A percentile compares a stretch with the other conserved stretches of the same genome.
These are phyloP conservation scores for Rhodinocichla rosea DNA, from an alignment of 2,113 vertebrate genomes.

Conservation along the genomic window DNA sequence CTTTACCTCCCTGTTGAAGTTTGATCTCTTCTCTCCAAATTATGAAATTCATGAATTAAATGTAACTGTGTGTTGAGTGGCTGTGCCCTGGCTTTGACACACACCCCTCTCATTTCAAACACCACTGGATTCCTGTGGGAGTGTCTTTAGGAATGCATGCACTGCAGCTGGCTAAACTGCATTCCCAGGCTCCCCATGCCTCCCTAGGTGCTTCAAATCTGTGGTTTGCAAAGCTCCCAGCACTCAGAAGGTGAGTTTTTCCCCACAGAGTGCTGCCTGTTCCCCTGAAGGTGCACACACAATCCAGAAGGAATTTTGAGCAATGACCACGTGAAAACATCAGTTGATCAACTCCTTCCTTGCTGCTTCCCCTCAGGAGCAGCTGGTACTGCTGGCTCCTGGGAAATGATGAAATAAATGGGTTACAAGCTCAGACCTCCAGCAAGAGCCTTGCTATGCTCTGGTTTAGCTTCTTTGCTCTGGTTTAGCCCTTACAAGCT, in stretches of 20 bases:
- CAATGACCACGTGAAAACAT: not conserved
- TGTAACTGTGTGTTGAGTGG: accelerated
- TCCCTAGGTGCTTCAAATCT: not conserved
- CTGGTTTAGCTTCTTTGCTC: not conserved
- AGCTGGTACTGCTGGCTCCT: not conserved
- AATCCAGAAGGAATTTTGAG: not conserved
- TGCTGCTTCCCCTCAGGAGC: not conserved
- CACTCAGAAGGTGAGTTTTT: not conserved
- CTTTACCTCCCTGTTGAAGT: not conserved
- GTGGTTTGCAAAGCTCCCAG: not conserved
- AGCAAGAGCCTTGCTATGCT: not conserved
- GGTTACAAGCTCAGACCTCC: not conserved
- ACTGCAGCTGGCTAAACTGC: not conserved
- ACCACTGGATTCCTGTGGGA: not conserved
- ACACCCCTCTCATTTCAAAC: not conserved
- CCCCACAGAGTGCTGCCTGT: not conserved
- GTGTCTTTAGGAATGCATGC: not conserved
- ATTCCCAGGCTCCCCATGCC: not conserved
- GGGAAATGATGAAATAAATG: not conserved
- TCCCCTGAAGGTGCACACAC: not conserved
- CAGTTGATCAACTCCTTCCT: not conserved
- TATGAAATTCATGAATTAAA: not conserved
- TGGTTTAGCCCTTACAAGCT: not conserved
- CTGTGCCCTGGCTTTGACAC: not conserved
- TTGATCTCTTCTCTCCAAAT: not conserved